A percentile compares a stretch with the other conserved stretches of the same genome.
Evolutionary conservation across 2,113 vertebrate species (phyloP).

Genomic region (Sceloporus undulatus): DNA sequence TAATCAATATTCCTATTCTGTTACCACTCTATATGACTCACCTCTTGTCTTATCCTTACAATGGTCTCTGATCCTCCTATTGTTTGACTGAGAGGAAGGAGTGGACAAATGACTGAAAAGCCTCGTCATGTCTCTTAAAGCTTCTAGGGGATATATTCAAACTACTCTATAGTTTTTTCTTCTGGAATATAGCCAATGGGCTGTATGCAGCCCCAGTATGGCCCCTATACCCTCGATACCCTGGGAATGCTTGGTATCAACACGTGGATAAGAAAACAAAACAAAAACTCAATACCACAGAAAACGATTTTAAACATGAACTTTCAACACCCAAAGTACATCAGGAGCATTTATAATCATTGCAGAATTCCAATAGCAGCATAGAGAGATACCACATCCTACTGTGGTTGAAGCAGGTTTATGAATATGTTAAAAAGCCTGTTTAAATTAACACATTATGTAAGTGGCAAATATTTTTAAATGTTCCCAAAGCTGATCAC

Average conservation of each 20-base stretch:
- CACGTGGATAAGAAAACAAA: too few relatives aligned
- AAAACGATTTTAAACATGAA: constrained; percentile 4
- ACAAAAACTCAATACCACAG: neutral
- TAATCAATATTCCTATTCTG: too few relatives aligned
- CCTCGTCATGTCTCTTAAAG: neutral
- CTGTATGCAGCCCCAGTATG: too few relatives aligned
- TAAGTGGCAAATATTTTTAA: constrained; percentile 19
- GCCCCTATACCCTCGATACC: too few relatives aligned
- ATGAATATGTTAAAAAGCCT: constrained; percentile 25
- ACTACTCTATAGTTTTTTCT: neutral
- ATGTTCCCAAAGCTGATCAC: constrained; percentile 38
- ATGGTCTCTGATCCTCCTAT: neutral
- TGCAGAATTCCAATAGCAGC: neutral
- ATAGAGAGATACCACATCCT: neutral
- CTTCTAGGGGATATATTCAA: too few relatives aligned
- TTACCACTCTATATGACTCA: too few relatives aligned
- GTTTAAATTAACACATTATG: constrained; percentile 12
- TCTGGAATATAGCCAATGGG: too few relatives aligned
- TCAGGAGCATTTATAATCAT: neutral
- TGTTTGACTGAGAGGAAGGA: neutral
- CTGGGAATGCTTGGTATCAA: too few relatives aligned
- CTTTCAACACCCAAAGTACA: neutral
- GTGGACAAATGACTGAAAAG: neutral
- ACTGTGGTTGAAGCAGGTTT: neutral
- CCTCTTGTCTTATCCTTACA: neutral